A percentile compares a stretch with the other conserved stretches of the same genome.
Conservation (phyloP, 1,140 invertebrate genomes). For the Choristoneura fumiferana region DNA sequence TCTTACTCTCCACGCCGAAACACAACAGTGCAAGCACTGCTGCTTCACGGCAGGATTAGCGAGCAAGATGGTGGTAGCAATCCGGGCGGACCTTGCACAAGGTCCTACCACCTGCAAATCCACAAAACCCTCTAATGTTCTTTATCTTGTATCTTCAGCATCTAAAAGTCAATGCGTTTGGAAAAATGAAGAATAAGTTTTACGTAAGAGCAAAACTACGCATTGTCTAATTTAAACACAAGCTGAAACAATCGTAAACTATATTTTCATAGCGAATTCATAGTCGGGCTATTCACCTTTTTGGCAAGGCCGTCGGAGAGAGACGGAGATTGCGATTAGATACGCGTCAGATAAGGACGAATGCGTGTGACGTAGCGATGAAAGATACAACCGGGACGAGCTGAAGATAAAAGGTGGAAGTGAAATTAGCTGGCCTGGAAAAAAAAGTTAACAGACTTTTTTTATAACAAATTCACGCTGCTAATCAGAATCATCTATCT, state of each 20-base stretch:
- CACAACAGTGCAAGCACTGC: too few species aligned
- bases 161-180: too few species aligned
- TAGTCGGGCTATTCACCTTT: constrained; percentile 36
- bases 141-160: too few species aligned
- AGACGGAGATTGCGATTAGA: constrained; percentile 18
- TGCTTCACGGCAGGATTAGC: too few species aligned
- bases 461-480: too few species aligned
- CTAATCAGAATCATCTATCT: too few species aligned
- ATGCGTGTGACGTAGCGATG: constrained; percentile 10
- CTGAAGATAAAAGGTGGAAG: background rate
- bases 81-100: too few species aligned
- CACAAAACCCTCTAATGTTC: too few species aligned
- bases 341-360: constrained; percentile 19
- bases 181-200: background rate
- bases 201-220: constrained; percentile 1
- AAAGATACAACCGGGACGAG: constrained; percentile 25
- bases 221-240: constrained; percentile 5
- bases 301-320: constrained; percentile 33
- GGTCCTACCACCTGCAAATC: too few species aligned
- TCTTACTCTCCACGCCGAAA: too few species aligned
- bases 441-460: too few species aligned
- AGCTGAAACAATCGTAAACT: constrained; percentile 25
- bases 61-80: too few species aligned
- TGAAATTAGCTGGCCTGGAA: constrained; percentile 8
- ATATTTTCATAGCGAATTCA: constrained; percentile 31